These are phyloP conservation scores for Drosophila sproati DNA, from an alignment of 1,140 invertebrate species.

Conservation along the genomic window DNA sequence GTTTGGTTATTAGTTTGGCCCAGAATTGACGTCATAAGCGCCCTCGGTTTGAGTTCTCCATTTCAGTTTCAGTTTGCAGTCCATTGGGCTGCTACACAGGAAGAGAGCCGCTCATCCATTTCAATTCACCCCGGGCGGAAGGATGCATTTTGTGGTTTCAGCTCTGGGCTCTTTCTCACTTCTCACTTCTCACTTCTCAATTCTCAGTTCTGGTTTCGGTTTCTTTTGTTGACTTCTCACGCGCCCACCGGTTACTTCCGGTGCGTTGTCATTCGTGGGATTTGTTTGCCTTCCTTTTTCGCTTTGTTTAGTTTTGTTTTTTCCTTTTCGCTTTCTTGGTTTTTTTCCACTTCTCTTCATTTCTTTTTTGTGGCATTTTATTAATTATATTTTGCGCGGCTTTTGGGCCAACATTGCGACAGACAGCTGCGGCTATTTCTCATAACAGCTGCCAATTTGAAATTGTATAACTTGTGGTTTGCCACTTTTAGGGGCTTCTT, in stretches of 20 bases:
- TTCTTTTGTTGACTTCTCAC: conserved; percentile 35
- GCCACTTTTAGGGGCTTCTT: conserved; percentile 37
- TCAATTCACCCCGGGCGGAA: conserved; percentile 12
- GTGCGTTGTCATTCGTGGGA: conserved; percentile 42
- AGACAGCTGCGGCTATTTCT: conserved; percentile 45
- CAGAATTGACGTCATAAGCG: conserved; percentile 41
- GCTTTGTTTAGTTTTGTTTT: conserved; percentile 2
- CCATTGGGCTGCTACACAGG: not conserved
- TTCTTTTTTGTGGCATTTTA: conserved; percentile 30
- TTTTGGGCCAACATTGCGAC: conserved; percentile 31
- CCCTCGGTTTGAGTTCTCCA: conserved; percentile 4
- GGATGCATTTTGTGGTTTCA: conserved; percentile 41
- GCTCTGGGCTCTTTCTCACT: not conserved
- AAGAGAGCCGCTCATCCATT: not conserved
- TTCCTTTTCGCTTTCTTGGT: not conserved
- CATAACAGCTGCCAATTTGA: conserved; percentile 66
- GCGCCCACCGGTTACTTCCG: conserved; percentile 31
- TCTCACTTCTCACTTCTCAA: not conserved
- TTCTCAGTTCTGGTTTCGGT: not conserved
- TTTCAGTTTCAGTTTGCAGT: conserved; percentile 25
- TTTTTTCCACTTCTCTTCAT: conserved; percentile 1
- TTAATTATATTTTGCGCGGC: conserved; percentile 56
- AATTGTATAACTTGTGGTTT: conserved; percentile 63
- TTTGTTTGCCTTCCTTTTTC: conserved; percentile 43
- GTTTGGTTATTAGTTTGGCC: conserved; percentile 46